phyloP scores from a whole-genome alignment of 2,888 invertebrate species.

The Eulithis testata region DNA sequence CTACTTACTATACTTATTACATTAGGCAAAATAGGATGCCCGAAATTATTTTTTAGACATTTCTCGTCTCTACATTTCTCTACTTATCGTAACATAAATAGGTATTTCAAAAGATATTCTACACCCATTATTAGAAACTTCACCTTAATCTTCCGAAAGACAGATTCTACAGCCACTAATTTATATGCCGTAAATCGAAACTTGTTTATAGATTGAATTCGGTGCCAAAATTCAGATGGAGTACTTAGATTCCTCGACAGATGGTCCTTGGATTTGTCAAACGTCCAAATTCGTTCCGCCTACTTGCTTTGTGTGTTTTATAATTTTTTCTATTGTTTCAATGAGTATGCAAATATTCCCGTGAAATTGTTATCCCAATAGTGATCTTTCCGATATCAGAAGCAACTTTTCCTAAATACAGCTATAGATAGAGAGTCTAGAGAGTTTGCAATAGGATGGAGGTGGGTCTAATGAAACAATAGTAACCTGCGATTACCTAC shows the following conservation, averaged over 20 bases:
- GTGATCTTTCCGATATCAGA: too few species aligned
- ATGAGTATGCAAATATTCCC: too few species aligned
- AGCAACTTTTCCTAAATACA: too few species aligned
- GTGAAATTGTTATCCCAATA: too few species aligned
- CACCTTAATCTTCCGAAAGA: background rate
- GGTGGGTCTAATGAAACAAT: too few species aligned
- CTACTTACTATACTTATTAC: too few species aligned
- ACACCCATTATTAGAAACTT: slow-evolving; percentile 7
- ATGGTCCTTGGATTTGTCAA: slow-evolving; percentile 54
- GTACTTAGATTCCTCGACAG: slow-evolving; percentile 49
- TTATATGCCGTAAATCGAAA: slow-evolving; percentile 23
- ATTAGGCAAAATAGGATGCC: too few species aligned
- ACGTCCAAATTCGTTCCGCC: slow-evolving; percentile 48
- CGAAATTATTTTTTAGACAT: background rate
- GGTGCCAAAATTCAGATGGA: slow-evolving; percentile 51
- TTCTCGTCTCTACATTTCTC: background rate
- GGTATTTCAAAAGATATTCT: slow-evolving; percentile 1
- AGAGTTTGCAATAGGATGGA: too few species aligned
- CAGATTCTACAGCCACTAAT: slow-evolving; percentile 13
- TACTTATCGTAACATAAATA: slow-evolving; percentile 1
- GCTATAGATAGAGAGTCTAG: too few species aligned
- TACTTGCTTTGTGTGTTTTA: slow-evolving; percentile 20
- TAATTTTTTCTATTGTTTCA: background rate
- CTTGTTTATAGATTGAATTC: slow-evolving; percentile 51
- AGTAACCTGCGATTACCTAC: too few species aligned